phyloP scores from a whole-genome alignment of 1,140 invertebrate genomes.

The Solenopsis fugax region DNA sequence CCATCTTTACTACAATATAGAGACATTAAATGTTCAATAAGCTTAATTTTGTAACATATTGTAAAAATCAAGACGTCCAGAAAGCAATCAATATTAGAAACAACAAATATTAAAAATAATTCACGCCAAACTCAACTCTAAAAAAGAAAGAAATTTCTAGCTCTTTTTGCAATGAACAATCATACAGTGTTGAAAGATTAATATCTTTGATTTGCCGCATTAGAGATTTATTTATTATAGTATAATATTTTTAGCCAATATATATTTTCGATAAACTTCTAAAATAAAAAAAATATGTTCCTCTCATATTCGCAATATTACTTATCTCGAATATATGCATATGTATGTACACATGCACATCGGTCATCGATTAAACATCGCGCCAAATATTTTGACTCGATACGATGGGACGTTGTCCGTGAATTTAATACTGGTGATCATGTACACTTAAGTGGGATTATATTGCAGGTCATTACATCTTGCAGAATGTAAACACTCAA shows the following conservation, averaged over 20 bases:
- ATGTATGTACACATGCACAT: not conserved
- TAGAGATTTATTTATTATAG: not conserved
- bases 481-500: not conserved
- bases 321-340: not conserved
- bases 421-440: not conserved
- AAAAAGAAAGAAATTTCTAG: not conserved
- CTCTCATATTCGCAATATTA: not conserved
- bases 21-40: not conserved
- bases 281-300: not conserved
- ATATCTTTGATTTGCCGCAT: not conserved
- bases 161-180: not conserved
- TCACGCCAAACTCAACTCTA: not conserved
- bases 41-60: not conserved
- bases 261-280: not conserved
- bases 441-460: not conserved
- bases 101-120: not conserved
- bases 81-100: not conserved
- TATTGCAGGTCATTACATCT: not conserved
- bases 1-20: constrained; percentile 17
- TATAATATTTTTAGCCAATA: not conserved
- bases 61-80: not conserved
- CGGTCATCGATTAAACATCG: not conserved
- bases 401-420: not conserved
- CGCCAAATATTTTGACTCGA: not conserved
- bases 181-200: not conserved